Conservation (phyloP, 2,113 vertebrate genomes). For the Oryzias woworae region DNA sequence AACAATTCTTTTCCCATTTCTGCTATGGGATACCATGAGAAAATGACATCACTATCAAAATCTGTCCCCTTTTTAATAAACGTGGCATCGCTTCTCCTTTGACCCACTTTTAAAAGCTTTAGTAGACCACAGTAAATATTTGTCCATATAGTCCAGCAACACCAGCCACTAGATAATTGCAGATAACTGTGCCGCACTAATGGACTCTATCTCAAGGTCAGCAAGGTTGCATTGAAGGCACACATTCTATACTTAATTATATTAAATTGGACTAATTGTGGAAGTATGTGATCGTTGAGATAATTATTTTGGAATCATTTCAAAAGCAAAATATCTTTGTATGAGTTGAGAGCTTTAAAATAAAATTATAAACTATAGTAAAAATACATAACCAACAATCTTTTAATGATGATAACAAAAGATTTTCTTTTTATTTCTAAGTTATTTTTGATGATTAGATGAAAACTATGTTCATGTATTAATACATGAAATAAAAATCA, state of each 20-base stretch:
- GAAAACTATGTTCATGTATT: too few relatives aligned
- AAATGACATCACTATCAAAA: conserved; percentile 1
- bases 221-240: conserved; percentile 2
- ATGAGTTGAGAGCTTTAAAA: too few relatives aligned
- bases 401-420: too few relatives aligned
- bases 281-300: background rate
- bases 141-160: conserved; percentile 2
- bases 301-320: too few relatives aligned
- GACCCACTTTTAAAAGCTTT: conserved; percentile 4
- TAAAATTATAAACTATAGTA: too few relatives aligned
- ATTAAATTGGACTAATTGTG: background rate
- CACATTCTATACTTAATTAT: background rate
- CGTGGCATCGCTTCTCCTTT: background rate
- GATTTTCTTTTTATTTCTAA: too few relatives aligned
- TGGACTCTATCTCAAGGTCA: conserved; percentile 52
- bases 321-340: too few relatives aligned
- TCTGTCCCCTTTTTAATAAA: background rate
- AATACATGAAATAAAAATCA: too few relatives aligned
- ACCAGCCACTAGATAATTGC: conserved; percentile 36
- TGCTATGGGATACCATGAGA: conserved; percentile 17
- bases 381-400: too few relatives aligned
- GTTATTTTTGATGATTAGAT: too few relatives aligned
- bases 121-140: conserved; percentile 5
- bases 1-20: conserved; percentile 21
- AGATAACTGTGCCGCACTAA: conserved; percentile 29